Conservation (phyloP, 2,797 vertebrate genomes). For the Gadopsis marmoratus region DNA sequence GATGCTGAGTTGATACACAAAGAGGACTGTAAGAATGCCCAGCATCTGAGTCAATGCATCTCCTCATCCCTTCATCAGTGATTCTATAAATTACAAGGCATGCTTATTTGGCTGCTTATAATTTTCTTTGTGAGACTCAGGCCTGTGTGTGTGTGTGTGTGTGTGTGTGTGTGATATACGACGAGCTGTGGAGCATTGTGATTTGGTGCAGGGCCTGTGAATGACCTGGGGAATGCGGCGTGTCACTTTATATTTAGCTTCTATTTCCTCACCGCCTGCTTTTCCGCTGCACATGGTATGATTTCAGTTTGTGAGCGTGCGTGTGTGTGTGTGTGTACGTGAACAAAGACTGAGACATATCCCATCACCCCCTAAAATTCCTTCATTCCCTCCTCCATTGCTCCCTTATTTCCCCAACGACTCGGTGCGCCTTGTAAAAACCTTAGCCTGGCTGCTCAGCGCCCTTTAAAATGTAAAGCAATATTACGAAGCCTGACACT, state of each 20-base stretch:
- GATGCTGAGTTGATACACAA: constrained; percentile 78
- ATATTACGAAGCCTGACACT: constrained; percentile 79
- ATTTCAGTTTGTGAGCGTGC: constrained; percentile 60
- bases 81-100: constrained; percentile 74
- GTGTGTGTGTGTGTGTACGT: constrained; percentile 29
- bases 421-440: constrained; percentile 77
- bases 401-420: constrained; percentile 81
- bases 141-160: constrained; percentile 55
- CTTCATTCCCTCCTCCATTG: constrained; percentile 75
- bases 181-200: constrained; percentile 61
- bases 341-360: constrained; percentile 69
- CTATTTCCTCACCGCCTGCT: constrained; percentile 76
- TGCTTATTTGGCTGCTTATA: constrained; percentile 70
- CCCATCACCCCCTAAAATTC: constrained; percentile 74
- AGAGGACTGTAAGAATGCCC: constrained; percentile 62
- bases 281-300: constrained; percentile 70
- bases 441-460: constrained; percentile 66
- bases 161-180: constrained; percentile 70
- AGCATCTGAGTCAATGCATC: constrained; percentile 70
- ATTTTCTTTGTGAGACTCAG: constrained; percentile 53
- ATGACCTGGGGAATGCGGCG: constrained; percentile 74
- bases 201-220: constrained; percentile 70
- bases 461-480: constrained; percentile 82
- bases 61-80: constrained; percentile 63
- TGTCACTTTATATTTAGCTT: constrained; percentile 82